These are phyloP conservation scores for Etheostoma cragini DNA, from an alignment of 2,113 vertebrate species.

Conservation along the genomic window DNA sequence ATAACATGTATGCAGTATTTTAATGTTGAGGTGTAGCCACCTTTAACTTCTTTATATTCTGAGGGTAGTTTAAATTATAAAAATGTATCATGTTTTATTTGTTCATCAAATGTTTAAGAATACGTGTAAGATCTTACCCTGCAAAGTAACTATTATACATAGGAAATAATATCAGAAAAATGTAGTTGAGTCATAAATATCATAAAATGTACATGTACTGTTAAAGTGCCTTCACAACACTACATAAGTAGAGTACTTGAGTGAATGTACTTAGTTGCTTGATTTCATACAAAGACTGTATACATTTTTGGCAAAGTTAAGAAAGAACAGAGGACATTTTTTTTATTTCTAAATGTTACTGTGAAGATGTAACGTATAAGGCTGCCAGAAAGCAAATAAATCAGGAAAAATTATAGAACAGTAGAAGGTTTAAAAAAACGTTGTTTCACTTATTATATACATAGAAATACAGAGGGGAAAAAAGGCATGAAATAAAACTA, in stretches of 20 bases:
- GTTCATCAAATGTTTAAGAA: not conserved
- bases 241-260: no score
- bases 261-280: no score
- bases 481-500: not conserved
- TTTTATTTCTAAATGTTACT: not conserved
- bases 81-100: not conserved
- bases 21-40: not conserved
- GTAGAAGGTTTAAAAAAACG: no score
- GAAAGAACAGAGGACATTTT: not conserved
- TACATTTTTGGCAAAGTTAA: not conserved
- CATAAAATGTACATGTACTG: not conserved
- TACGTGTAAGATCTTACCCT: not conserved
- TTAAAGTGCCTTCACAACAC: no score
- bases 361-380: not conserved
- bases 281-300: no score
- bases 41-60: not conserved
- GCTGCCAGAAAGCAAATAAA: no score
- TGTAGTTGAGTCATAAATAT: not conserved
- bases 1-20: not conserved
- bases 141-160: not conserved
- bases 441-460: not conserved
- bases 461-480: not conserved
- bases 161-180: no score
- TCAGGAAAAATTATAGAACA: not conserved
- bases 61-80: not conserved